Evolutionary conservation across 2,113 vertebrate species (phyloP), one percentile per base, ranked within the genome.

Genomic region (Anolis carolinensis): DNA sequence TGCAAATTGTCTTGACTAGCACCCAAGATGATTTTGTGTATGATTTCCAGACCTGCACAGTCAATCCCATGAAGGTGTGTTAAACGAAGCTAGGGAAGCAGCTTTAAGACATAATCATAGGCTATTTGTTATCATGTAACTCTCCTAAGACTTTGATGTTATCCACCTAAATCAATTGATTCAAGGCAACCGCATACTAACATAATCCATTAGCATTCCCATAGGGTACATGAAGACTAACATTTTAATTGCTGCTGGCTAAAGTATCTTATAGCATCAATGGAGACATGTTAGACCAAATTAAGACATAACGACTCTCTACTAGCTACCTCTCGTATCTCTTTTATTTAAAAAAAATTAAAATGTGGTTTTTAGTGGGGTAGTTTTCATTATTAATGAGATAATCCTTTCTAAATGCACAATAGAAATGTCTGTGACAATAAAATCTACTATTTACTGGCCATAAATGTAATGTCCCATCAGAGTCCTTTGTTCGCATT

Each of bases 231-330:
- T 52, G 74, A 25, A 20, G 67, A 78, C 55, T 62, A 87, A 48
- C 79, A 21, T 20, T 62, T 91, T 80, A 55, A 84, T 74, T 32
- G 67, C 55, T 81, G 82, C 65, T 80, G 75, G 81, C 81, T 70
- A 23, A 75, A 34, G 85, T 20, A 34, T 50, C 81, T 76, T 84
- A 34, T n/a, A 86, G 11, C 48, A 79, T 79, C 78, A 79, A 70
- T 78, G 44, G 71, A 73, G 88, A 91, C 82, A 85, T 14, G 50
- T 90, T 87, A 90, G 86, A 72, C 88, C 81, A 86, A 23, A 82
- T 85, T 90, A 85, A 79, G 79, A 48, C 27, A 75, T 82, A 87
- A 73, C 18, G 27, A 68, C 65, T 68, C 25, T 30, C 65, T 32
- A 2, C 72, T 83, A 9, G 16, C 63, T 25, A 68, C 65, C 52